Percentiles rank a stretch among this genome's conserved stretches.
Evolutionary conservation across 2,888 invertebrate species (phyloP).

Genomic region (Drosophila phalerata): DNA sequence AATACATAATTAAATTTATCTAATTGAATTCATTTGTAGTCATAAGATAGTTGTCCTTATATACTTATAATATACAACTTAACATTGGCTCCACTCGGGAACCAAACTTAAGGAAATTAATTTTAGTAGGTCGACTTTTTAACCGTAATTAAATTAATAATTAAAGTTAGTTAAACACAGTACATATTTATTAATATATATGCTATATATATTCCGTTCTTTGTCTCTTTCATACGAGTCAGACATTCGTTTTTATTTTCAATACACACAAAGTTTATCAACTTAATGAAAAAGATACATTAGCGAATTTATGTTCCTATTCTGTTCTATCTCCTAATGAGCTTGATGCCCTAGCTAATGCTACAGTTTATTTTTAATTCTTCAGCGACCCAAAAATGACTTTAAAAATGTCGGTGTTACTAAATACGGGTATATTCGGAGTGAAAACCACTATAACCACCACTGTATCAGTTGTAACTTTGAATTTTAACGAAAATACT

Average conservation of each 20-base stretch:
- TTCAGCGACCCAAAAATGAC: slow-evolving; percentile 11
- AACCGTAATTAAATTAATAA: slow-evolving; percentile 17
- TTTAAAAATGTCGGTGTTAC: neutral
- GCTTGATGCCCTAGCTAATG: slow-evolving; percentile 39
- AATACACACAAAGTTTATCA: slow-evolving; percentile 11
- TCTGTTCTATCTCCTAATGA: slow-evolving; percentile 14
- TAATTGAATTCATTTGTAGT: slow-evolving; percentile 50
- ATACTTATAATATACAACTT: slow-evolving; percentile 11
- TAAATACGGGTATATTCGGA: neutral
- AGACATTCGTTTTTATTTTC: slow-evolving; percentile 15
- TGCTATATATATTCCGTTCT: slow-evolving; percentile 19
- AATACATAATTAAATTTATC: slow-evolving; percentile 6
- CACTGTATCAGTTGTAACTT: neutral
- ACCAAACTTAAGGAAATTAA: slow-evolving; percentile 16
- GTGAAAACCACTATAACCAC: neutral
- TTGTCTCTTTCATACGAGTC: slow-evolving; percentile 25
- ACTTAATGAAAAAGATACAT: slow-evolving; percentile 15
- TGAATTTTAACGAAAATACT: neutral
- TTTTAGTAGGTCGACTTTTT: slow-evolving; percentile 21
- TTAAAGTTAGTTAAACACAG: slow-evolving; percentile 38
- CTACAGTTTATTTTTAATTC: slow-evolving; percentile 16
- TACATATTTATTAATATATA: slow-evolving; percentile 18
- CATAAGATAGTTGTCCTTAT: slow-evolving; percentile 51
- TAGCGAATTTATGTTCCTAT: slow-evolving; percentile 24
- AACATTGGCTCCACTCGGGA: slow-evolving; percentile 33